Conservation (phyloP, 2,888 invertebrate genomes). For the Cosmopolites sordidus region DNA sequence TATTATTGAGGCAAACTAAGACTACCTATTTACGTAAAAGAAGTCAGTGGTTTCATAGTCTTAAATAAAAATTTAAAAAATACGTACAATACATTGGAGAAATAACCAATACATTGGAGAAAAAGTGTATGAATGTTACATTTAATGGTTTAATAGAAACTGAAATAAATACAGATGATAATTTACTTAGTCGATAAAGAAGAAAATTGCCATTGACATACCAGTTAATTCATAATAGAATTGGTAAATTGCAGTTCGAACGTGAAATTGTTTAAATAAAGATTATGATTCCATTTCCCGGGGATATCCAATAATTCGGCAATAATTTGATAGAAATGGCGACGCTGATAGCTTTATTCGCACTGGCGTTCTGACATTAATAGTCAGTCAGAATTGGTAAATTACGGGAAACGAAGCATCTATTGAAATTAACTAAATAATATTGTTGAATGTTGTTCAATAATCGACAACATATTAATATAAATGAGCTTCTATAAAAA, state of each 20-base stretch:
- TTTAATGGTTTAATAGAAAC: too few relatives aligned
- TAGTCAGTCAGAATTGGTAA: slow-evolving; percentile 5
- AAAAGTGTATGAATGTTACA: too few relatives aligned
- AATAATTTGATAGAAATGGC: slow-evolving; percentile 13
- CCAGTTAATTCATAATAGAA: slow-evolving; percentile 6
- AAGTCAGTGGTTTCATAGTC: too few relatives aligned
- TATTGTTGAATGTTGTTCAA: background rate
- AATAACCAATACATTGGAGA: too few relatives aligned
- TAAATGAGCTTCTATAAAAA: too few relatives aligned
- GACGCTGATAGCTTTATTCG: slow-evolving; percentile 9
- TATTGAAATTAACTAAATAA: slow-evolving; percentile 3
- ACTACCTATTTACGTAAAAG: too few relatives aligned
- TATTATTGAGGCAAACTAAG: too few relatives aligned
- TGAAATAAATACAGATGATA: too few relatives aligned
- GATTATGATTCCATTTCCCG: slow-evolving; percentile 15
- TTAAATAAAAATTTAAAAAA: too few relatives aligned
- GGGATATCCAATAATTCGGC: slow-evolving; percentile 9
- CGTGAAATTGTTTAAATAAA: slow-evolving; percentile 16
- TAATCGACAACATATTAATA: too few relatives aligned
- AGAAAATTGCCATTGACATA: slow-evolving; percentile 2
- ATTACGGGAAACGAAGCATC: slow-evolving; percentile 4
- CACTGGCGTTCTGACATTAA: slow-evolving; percentile 6
- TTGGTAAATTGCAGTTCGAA: slow-evolving; percentile 8
- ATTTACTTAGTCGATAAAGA: too few relatives aligned
- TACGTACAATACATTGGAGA: too few relatives aligned